A percentile compares a stretch with the other conserved stretches of the same genome.
phyloP scores from a whole-genome alignment of 35 echinoderm and acorn worm species.

The Apostichopus japonicus region DNA sequence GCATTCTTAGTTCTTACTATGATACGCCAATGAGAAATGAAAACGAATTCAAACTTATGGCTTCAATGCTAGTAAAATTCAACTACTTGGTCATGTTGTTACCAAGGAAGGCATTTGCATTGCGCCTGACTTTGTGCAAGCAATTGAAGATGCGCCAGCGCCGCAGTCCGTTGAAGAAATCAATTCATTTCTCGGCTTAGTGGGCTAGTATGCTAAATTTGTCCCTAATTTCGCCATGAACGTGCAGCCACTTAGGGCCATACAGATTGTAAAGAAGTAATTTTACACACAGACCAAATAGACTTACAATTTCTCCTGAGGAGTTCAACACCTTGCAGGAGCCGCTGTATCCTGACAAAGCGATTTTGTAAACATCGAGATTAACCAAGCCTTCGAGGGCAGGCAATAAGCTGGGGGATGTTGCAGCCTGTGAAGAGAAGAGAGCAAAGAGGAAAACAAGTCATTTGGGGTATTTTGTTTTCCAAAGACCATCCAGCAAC shows the following conservation, averaged over 20 bases:
- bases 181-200: background rate
- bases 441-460: too few species aligned
- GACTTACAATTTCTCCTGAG: too few species aligned
- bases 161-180: conserved; percentile 17
- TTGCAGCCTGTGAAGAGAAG: too few species aligned
- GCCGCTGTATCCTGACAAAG: too few species aligned
- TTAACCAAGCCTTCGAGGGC: too few species aligned
- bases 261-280: background rate
- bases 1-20: conserved; percentile 47
- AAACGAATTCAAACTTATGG: conserved; percentile 67
- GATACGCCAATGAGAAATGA: conserved; percentile 46
- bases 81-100: conserved; percentile 59
- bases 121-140: conserved; percentile 20
- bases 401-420: too few species aligned
- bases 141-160: conserved; percentile 16
- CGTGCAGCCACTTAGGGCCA: conserved; percentile 35
- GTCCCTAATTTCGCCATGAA: conserved; percentile 23
- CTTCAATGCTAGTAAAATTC: conserved; percentile 41
- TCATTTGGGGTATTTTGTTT: too few species aligned
- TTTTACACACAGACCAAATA: too few species aligned
- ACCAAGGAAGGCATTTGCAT: conserved; percentile 43
- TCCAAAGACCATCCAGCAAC: too few species aligned
- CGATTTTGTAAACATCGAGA: too few species aligned
- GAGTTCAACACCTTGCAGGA: too few species aligned
- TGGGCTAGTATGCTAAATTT: conserved; percentile 42